These are phyloP conservation scores for Scrobipalpa atriplicella DNA, from an alignment of 2,888 invertebrate species.

Conservation along the genomic window DNA sequence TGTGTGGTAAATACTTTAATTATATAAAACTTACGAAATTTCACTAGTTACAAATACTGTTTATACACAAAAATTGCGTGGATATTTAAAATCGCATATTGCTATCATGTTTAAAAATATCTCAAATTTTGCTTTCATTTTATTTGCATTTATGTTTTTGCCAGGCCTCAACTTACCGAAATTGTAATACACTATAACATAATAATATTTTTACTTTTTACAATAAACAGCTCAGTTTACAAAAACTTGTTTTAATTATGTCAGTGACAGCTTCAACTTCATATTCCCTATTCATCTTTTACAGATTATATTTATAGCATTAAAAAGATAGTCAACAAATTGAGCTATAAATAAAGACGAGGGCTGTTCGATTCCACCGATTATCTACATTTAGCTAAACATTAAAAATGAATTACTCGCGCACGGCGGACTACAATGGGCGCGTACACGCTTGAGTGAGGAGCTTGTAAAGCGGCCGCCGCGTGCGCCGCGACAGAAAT, in stretches of 20 bases:
- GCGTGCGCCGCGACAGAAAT: conserved; percentile 75
- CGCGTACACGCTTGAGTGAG: conserved; percentile 68
- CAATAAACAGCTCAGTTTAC: conserved; percentile 8
- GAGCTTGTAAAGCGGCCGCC: conserved; percentile 65
- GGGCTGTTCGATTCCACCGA: conserved; percentile 54
- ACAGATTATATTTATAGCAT: conserved; percentile 25
- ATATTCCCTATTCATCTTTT: conserved; percentile 20
- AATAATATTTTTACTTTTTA: background rate
- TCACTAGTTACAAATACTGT: background rate
- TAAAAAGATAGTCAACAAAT: conserved; percentile 47
- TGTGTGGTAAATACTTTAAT: background rate
- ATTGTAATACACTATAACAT: background rate
- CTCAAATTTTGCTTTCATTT: too few relatives aligned
- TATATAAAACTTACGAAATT: background rate
- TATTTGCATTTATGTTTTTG: too few relatives aligned
- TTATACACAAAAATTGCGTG: too few relatives aligned
- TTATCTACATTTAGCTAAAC: conserved; percentile 71
- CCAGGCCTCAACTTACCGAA: background rate
- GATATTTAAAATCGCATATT: too few relatives aligned
- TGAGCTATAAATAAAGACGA: conserved; percentile 45
- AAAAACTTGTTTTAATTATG: conserved; percentile 22
- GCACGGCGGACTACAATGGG: conserved; percentile 66
- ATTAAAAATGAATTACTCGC: conserved; percentile 75
- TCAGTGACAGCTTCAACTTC: conserved; percentile 20
- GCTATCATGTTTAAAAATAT: too few relatives aligned